Conservation (phyloP, 2,797 vertebrate genomes). For the Lutjanus campechanus region DNA sequence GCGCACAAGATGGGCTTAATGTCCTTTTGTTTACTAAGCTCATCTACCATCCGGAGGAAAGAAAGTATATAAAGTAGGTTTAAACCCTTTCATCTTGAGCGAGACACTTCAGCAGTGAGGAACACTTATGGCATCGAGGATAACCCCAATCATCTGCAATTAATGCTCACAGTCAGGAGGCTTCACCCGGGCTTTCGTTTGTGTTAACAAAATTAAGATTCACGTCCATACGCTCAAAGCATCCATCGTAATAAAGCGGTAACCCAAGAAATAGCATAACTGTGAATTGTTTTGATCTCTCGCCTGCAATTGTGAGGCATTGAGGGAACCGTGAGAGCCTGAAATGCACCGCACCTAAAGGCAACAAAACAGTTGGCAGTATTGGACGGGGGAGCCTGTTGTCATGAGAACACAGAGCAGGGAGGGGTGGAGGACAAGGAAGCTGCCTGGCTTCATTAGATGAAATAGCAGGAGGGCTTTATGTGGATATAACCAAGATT, state of each 20-base stretch:
- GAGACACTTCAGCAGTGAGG: slow-evolving; percentile 41
- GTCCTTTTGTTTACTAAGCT: slow-evolving; percentile 78
- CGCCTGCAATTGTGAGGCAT: slow-evolving; percentile 45
- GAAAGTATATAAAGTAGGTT: slow-evolving; percentile 55
- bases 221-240: slow-evolving; percentile 4
- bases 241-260: slow-evolving; percentile 36
- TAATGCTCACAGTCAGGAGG: slow-evolving; percentile 41
- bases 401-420: slow-evolving; percentile 76
- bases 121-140: slow-evolving; percentile 41
- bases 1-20: slow-evolving; percentile 66
- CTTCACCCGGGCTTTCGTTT: slow-evolving; percentile 39
- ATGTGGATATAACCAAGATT: slow-evolving; percentile 79
- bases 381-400: slow-evolving; percentile 73
- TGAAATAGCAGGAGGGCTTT: slow-evolving; percentile 77
- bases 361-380: slow-evolving; percentile 71
- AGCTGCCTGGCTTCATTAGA: slow-evolving; percentile 75
- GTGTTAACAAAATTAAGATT: slow-evolving; percentile 56
- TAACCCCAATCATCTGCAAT: slow-evolving; percentile 58
- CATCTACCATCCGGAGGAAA: slow-evolving; percentile 63
- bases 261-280: slow-evolving; percentile 33
- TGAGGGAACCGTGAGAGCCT: slow-evolving; percentile 53
- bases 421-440: slow-evolving; percentile 32
- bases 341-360: slow-evolving; percentile 60
- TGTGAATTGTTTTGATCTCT: slow-evolving; percentile 61
- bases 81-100: slow-evolving; percentile 67